Conservation (phyloP, 2,113 vertebrate species). For the Archocentrus centrarchus region DNA sequence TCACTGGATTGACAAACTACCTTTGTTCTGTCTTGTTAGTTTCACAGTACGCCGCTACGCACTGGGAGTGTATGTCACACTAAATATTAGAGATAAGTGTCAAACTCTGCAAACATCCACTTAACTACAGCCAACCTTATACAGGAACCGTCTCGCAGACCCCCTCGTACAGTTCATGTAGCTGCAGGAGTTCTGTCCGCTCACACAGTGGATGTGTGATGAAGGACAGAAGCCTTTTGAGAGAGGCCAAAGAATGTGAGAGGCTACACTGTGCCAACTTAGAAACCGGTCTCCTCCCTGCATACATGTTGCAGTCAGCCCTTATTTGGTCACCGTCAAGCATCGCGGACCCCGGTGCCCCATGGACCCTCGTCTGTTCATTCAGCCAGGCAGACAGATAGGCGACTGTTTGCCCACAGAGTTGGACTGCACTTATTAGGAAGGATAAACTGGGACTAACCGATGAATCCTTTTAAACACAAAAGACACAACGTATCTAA, state of each 20-base stretch:
- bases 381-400: conserved; percentile 62
- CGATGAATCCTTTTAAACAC: conserved; percentile 26
- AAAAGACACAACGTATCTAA: conserved; percentile 58
- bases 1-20: neutral
- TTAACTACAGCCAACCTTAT: neutral
- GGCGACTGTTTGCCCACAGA: conserved; percentile 57
- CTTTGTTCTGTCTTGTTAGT: neutral
- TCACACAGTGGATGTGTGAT: conserved; percentile 36
- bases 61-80: neutral
- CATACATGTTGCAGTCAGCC: conserved; percentile 66
- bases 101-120: conserved; percentile 4
- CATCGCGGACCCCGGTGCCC: conserved; percentile 48
- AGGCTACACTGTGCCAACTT: conserved; percentile 70
- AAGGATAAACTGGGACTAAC: conserved; percentile 54
- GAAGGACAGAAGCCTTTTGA: conserved; percentile 72
- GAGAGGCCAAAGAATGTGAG: conserved; percentile 64
- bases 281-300: conserved; percentile 64
- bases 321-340: conserved; percentile 77
- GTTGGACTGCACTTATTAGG: conserved; percentile 41
- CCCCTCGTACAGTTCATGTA: neutral
- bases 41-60: neutral
- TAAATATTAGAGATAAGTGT: conserved; percentile 17
- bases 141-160: conserved; percentile 16
- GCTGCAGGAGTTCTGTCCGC: conserved; percentile 11
- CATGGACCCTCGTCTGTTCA: conserved; percentile 51